phyloP scores from a whole-genome alignment of 2,888 invertebrate genomes.

The Apotomis betuletana region DNA sequence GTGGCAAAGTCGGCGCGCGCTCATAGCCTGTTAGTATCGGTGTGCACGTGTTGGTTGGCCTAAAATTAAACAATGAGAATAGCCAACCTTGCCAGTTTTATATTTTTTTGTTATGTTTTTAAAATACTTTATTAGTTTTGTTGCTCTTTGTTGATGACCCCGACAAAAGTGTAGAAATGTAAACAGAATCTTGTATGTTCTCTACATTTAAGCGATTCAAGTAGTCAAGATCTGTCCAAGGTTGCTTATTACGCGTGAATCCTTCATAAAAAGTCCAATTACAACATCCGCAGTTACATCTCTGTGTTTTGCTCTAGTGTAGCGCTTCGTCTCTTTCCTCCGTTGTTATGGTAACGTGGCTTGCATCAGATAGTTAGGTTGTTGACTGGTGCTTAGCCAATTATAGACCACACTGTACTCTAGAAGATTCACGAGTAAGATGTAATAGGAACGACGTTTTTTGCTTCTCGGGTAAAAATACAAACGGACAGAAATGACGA shows the following conservation, averaged over 20 bases:
- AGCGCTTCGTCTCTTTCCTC: not conserved
- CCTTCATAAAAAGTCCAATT: slow-evolving; percentile 27
- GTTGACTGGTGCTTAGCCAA: slow-evolving; percentile 6
- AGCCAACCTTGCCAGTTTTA: no score
- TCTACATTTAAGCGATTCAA: not conserved
- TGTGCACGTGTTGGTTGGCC: no score
- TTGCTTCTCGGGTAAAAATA: not conserved
- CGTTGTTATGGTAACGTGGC: slow-evolving; percentile 25
- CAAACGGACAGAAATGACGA: no score
- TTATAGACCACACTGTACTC: not conserved
- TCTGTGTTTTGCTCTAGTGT: not conserved
- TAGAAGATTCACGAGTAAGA: no score
- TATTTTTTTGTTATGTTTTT: no score
- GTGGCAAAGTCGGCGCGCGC: no score
- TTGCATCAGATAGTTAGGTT: slow-evolving; percentile 1
- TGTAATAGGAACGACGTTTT: not conserved
- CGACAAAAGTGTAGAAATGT: no score
- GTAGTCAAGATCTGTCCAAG: slow-evolving; percentile 14
- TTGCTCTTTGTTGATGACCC: no score
- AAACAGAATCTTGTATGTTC: no score
- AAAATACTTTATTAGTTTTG: no score
- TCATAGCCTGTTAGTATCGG: no score
- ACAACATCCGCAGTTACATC: slow-evolving; percentile 29
- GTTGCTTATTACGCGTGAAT: slow-evolving; percentile 29
- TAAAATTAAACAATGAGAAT: no score